A percentile compares a stretch with the other conserved stretches of the same genome.
Evolutionary conservation across 2,797 vertebrate genomes (phyloP).

Genomic region (Pampus argenteus): DNA sequence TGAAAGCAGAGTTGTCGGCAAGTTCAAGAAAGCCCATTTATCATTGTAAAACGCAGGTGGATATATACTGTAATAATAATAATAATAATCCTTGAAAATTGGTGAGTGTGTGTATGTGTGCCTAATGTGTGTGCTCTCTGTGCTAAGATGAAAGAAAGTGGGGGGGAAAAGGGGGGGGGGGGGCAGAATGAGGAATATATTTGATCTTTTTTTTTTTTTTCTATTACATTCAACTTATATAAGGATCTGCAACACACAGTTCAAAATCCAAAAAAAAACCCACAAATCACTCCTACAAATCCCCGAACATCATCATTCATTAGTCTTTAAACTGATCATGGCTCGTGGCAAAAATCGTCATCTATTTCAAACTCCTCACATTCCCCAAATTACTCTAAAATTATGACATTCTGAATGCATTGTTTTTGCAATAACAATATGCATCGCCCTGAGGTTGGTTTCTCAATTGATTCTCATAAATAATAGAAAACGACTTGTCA

Average conservation of each 20-base stretch:
- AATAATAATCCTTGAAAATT: conserved; percentile 16
- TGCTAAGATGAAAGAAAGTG: conserved; percentile 22
- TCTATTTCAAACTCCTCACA: conserved; percentile 53
- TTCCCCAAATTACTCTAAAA: conserved; percentile 50
- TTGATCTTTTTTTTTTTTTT: conserved; percentile 7
- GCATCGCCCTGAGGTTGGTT: conserved; percentile 56
- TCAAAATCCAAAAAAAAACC: conserved; percentile 23
- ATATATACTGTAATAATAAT: conserved; percentile 15
- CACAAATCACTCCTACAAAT: conserved; percentile 13
- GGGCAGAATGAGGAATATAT: conserved; percentile 9
- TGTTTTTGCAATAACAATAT: conserved; percentile 65
- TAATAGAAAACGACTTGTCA: conserved; percentile 62
- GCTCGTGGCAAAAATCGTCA: conserved; percentile 48
- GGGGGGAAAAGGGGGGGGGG: conserved; percentile 4
- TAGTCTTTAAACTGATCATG: conserved; percentile 31
- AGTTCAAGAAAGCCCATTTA: conserved; percentile 33
- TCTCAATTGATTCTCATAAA: conserved; percentile 65
- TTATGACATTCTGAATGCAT: conserved; percentile 46
- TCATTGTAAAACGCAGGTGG: conserved; percentile 1
- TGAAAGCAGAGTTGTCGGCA: conserved; percentile 8
- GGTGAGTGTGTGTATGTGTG: background rate
- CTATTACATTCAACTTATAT: background rate
- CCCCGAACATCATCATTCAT: conserved; percentile 30
- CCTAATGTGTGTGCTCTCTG: background rate
- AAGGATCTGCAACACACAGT: conserved; percentile 30